Percentiles rank a stretch among this genome's conserved stretches.
These are phyloP conservation scores for Ctenochaetus hawaiiensis DNA, from an alignment of 2,797 vertebrate species.

Conservation along the genomic window DNA sequence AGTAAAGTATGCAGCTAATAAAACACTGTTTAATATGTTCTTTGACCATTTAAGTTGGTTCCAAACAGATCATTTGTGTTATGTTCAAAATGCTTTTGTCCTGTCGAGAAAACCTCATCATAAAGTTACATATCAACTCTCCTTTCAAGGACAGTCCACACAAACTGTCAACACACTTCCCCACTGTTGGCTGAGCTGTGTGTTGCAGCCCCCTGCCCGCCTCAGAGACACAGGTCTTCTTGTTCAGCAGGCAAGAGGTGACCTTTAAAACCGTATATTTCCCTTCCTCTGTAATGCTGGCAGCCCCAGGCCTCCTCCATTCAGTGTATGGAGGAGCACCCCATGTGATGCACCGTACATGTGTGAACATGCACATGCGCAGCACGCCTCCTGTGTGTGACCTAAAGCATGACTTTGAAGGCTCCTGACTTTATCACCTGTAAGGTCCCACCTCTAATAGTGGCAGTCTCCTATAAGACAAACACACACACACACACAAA, in stretches of 20 bases:
- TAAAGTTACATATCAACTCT: neutral
- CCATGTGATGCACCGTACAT: constrained; percentile 2
- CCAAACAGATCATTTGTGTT: neutral
- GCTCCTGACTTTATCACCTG: constrained; percentile 20
- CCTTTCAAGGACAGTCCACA: too few relatives aligned
- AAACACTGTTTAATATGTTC: neutral
- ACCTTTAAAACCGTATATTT: neutral
- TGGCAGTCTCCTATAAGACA: neutral
- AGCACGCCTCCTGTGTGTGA: constrained; percentile 24
- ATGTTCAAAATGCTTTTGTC: neutral
- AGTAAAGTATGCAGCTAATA: neutral
- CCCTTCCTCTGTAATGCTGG: neutral
- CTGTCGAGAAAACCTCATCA: neutral
- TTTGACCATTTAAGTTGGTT: neutral
- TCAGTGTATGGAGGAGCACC: neutral
- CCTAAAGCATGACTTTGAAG: constrained; percentile 62
- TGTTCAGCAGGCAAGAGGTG: neutral
- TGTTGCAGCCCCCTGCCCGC: neutral
- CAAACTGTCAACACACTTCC: too few relatives aligned
- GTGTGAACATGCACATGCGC: constrained; percentile 24
- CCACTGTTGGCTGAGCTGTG: too few relatives aligned
- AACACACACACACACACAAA: constrained; percentile 1
- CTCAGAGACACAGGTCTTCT: neutral
- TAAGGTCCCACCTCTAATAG: neutral
- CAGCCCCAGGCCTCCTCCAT: neutral